Conservation (phyloP, 2,113 vertebrate species). For the Cranoglanis bouderius region DNA sequence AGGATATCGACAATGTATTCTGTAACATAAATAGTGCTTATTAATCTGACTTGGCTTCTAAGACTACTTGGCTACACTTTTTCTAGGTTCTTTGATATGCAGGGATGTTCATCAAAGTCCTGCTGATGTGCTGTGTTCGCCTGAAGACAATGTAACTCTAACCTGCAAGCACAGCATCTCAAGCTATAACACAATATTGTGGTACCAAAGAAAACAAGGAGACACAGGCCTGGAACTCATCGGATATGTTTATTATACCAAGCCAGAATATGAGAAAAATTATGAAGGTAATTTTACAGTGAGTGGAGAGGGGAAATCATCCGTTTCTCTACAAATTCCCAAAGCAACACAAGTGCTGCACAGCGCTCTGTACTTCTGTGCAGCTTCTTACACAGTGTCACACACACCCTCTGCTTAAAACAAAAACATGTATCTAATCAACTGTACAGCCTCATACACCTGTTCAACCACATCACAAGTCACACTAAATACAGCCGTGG, state of each 20-base stretch:
- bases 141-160: slow-evolving; percentile 9
- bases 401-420: background rate
- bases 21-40: background rate
- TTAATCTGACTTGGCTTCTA: background rate
- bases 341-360: background rate
- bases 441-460: slow-evolving; percentile 5
- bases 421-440: slow-evolving; percentile 37
- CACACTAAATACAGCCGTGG: background rate
- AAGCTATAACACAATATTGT: slow-evolving; percentile 48
- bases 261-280: background rate
- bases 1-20: background rate
- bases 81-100: slow-evolving; percentile 27
- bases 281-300: slow-evolving; percentile 50
- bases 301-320: slow-evolving; percentile 58
- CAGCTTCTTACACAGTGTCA: slow-evolving; percentile 49
- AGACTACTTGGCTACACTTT: background rate
- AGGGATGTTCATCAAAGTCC: slow-evolving; percentile 42
- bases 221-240: slow-evolving; percentile 46
- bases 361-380: slow-evolving; percentile 62
- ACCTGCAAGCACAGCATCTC: slow-evolving; percentile 40
- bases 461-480: background rate
- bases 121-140: slow-evolving; percentile 33
- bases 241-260: background rate
- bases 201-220: slow-evolving; percentile 37
- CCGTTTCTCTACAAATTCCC: slow-evolving; percentile 48